Percentiles rank a stretch among this genome's conserved stretches.
Conservation (phyloP, 2,113 vertebrate species). For the Notarius lentiginosus region DNA sequence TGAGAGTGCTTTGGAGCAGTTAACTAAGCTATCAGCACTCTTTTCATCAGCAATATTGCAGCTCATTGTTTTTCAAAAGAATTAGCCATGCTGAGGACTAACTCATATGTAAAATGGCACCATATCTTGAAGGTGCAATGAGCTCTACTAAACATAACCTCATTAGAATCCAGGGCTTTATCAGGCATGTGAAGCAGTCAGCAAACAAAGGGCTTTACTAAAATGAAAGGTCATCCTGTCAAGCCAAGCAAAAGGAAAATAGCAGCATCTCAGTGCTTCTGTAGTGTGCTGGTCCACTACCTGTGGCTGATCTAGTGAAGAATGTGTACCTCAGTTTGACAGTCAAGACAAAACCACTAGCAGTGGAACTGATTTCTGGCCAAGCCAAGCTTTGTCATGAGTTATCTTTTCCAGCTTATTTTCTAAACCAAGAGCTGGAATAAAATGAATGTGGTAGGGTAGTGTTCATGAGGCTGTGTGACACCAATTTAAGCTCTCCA, state of each 20-base stretch:
- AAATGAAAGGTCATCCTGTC: constrained; percentile 45
- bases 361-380: neutral
- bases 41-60: constrained; percentile 31
- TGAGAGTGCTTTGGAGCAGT: neutral
- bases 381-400: neutral
- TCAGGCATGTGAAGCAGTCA: neutral
- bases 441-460: neutral
- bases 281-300: neutral
- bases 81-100: constrained; percentile 22
- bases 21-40: constrained; percentile 21
- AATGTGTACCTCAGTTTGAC: neutral
- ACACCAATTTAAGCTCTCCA: neutral
- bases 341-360: constrained; percentile 1
- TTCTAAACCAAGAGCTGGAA: neutral
- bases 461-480: neutral
- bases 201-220: constrained; percentile 40
- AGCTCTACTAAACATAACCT: constrained; percentile 32
- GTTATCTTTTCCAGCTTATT: neutral
- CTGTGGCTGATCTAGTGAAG: constrained; percentile 20
- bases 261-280: constrained; percentile 21
- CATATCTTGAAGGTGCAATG: constrained; percentile 16
- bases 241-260: constrained; percentile 32
- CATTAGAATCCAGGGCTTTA: constrained; percentile 36
- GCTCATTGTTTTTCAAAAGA: constrained; percentile 28
- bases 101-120: constrained; percentile 35